Evolutionary conservation across 1,140 invertebrate species (phyloP).

Genomic region (Luehdorfia chinensis): DNA sequence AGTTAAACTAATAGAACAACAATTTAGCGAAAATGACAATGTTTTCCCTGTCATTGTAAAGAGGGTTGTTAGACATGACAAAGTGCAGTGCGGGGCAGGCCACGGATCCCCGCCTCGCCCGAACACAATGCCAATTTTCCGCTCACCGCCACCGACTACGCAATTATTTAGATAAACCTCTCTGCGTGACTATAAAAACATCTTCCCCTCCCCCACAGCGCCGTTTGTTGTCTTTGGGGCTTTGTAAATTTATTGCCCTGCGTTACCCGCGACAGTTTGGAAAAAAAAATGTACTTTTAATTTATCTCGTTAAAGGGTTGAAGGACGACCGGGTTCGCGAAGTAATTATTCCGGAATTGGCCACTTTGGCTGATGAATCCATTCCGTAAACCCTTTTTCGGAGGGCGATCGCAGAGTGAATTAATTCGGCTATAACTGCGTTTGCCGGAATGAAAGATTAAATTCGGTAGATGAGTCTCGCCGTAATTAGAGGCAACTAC

Average conservation of each 20-base stretch:
- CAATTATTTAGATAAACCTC: slow-evolving; percentile 77
- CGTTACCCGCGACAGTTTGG: slow-evolving; percentile 67
- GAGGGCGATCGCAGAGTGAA: slow-evolving; percentile 57
- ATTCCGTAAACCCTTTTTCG: slow-evolving; percentile 55
- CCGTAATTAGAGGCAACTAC: slow-evolving; percentile 30
- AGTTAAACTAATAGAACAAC: no score
- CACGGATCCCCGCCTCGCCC: slow-evolving; percentile 27
- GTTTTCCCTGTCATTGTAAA: slow-evolving; percentile 22
- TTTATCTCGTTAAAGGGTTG: slow-evolving; percentile 77
- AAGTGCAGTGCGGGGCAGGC: slow-evolving; percentile 31
- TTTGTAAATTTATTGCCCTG: slow-evolving; percentile 69
- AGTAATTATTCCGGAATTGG: slow-evolving; percentile 75
- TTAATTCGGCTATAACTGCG: slow-evolving; percentile 52
- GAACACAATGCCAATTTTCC: slow-evolving; percentile 72
- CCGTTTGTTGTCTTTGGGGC: slow-evolving; percentile 73
- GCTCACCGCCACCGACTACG: slow-evolving; percentile 70
- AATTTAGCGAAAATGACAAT: slow-evolving; percentile 26
- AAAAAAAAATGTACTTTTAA: slow-evolving; percentile 77
- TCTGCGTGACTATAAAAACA: slow-evolving; percentile 74
- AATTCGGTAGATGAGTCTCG: slow-evolving; percentile 50
- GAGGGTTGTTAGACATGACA: slow-evolving; percentile 33
- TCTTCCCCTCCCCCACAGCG: slow-evolving; percentile 58
- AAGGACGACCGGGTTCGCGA: slow-evolving; percentile 69
- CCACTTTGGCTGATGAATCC: slow-evolving; percentile 75
- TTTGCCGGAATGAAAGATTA: slow-evolving; percentile 62